Evolutionary conservation across 2,888 invertebrate species (phyloP).

Genomic region (Plemyria rubiginata): DNA sequence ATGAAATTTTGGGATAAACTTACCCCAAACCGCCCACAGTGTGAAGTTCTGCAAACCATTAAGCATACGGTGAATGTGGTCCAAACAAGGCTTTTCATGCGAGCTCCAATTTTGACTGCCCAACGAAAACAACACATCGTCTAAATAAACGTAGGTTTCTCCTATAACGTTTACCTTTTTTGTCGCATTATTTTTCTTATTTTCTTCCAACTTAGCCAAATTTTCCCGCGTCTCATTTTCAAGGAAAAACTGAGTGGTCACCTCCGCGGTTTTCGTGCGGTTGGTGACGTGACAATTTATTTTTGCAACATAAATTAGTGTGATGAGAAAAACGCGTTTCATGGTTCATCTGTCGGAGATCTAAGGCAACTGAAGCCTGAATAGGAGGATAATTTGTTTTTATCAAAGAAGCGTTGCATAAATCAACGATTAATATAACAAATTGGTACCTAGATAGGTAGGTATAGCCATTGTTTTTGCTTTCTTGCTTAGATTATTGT

Average conservation of each 20-base stretch:
- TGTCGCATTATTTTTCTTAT: slow-evolving; percentile 41
- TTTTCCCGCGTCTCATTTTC: slow-evolving; percentile 38
- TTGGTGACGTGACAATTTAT: slow-evolving; percentile 49
- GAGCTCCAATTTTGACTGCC: slow-evolving; percentile 68
- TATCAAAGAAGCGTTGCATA: slow-evolving; percentile 44
- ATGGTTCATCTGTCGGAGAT: slow-evolving; percentile 41
- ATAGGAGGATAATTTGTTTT: slow-evolving; percentile 47
- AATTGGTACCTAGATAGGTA: background rate
- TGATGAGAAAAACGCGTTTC: slow-evolving; percentile 47
- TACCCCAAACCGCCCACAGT: slow-evolving; percentile 85
- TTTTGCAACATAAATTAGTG: slow-evolving; percentile 31
- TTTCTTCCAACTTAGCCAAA: slow-evolving; percentile 28
- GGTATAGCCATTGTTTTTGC: background rate
- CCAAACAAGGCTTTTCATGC: slow-evolving; percentile 66
- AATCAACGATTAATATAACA: background rate
- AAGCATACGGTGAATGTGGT: slow-evolving; percentile 65
- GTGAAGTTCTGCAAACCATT: slow-evolving; percentile 79
- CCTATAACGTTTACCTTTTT: slow-evolving; percentile 40
- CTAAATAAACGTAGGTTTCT: slow-evolving; percentile 64
- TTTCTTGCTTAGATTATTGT: background rate
- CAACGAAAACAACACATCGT: slow-evolving; percentile 69
- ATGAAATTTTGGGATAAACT: too few relatives aligned
- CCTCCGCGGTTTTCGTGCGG: slow-evolving; percentile 37
- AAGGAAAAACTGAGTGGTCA: slow-evolving; percentile 28
- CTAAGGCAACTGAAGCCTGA: slow-evolving; percentile 52